phyloP scores from a whole-genome alignment of 2,888 invertebrate species.

The Tipula helvola region DNA sequence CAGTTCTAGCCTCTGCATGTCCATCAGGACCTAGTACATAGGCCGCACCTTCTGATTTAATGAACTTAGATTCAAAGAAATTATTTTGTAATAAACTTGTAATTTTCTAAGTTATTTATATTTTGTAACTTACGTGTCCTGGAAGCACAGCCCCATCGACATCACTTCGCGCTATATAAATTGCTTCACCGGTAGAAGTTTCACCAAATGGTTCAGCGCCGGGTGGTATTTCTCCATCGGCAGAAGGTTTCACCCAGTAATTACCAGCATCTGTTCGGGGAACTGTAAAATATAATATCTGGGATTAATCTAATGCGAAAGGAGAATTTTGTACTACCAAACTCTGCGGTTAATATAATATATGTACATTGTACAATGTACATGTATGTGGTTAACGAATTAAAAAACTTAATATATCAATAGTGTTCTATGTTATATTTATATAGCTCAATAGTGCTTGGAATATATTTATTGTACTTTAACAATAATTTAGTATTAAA shows the following conservation, averaged over 20 bases:
- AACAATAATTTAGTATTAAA: too few species aligned
- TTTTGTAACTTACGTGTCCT: slow-evolving; percentile 43
- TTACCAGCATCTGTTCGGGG: slow-evolving; percentile 23
- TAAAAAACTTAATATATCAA: too few species aligned
- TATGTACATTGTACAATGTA: too few species aligned
- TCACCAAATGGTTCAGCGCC: slow-evolving; percentile 56
- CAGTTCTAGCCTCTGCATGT: slow-evolving; percentile 48
- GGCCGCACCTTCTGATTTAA: slow-evolving; percentile 55
- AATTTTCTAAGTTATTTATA: background rate
- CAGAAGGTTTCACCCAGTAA: slow-evolving; percentile 48
- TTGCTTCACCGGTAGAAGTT: slow-evolving; percentile 46
- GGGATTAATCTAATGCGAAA: background rate
- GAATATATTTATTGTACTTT: too few species aligned
- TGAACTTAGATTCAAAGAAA: slow-evolving; percentile 24
- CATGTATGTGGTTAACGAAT: background rate
- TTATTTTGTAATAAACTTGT: background rate
- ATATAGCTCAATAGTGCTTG: too few species aligned
- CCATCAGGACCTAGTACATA: slow-evolving; percentile 70
- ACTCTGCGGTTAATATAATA: too few species aligned
- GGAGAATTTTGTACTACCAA: background rate
- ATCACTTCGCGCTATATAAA: slow-evolving; percentile 58
- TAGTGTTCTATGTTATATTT: too few species aligned
- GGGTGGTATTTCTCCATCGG: slow-evolving; percentile 53
- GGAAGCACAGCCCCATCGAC: slow-evolving; percentile 64
- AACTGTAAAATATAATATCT: slow-evolving; percentile 9